These are phyloP conservation scores for Notarius lentiginosus DNA, from an alignment of 2,113 vertebrate species.

Conservation along the genomic window DNA sequence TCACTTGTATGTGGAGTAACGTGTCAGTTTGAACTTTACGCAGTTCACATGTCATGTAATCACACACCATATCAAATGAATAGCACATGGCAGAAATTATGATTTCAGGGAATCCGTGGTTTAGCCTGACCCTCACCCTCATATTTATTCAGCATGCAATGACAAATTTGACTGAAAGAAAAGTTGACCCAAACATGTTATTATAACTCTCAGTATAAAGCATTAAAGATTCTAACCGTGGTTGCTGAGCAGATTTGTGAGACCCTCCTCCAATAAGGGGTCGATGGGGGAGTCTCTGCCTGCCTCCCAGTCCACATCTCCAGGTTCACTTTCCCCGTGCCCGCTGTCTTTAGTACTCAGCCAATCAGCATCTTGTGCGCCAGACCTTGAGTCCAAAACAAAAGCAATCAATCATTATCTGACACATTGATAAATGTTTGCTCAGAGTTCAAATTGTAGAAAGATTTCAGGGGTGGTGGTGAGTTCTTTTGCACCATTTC, in stretches of 20 bases:
- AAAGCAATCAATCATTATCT: background rate
- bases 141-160: background rate
- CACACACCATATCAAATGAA: constrained; percentile 9
- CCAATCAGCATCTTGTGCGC: constrained; percentile 79
- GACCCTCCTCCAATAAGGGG: constrained; percentile 81
- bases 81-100: background rate
- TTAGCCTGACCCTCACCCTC: background rate
- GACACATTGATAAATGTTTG: background rate
- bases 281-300: constrained; percentile 81
- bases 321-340: constrained; percentile 81
- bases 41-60: constrained; percentile 1
- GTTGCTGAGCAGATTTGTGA: constrained; percentile 77
- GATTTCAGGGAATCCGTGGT: background rate
- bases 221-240: constrained; percentile 71
- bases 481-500: background rate
- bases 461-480: background rate
- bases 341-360: constrained; percentile 83
- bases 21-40: background rate
- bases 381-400: constrained; percentile 67
- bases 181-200: background rate
- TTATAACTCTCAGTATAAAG: background rate
- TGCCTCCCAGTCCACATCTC: constrained; percentile 78
- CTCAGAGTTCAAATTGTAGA: background rate
- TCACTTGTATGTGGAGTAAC: background rate
- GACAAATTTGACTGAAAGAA: background rate